phyloP scores from a whole-genome alignment of 37 sponge, comb jelly and placozoan species.

The Chondrosia reniformis region DNA sequence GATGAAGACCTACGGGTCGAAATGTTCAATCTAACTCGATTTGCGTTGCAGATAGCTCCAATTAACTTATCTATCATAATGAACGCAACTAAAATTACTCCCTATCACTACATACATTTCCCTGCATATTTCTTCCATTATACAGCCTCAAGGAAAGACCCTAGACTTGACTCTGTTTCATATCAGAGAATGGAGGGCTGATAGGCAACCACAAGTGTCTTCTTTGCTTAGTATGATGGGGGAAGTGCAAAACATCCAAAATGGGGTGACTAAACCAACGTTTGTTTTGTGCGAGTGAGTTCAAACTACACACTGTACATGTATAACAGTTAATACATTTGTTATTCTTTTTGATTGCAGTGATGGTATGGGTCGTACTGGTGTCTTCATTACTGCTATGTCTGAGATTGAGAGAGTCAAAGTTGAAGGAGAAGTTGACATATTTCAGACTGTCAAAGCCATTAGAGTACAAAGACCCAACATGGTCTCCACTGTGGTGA shows the following conservation, averaged over 20 bases:
- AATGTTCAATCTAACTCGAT: too few species aligned
- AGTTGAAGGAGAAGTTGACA: constrained; percentile 8
- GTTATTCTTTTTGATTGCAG: not conserved
- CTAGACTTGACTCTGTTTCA: not conserved
- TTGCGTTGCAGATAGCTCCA: too few species aligned
- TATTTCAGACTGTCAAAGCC: constrained; percentile 9
- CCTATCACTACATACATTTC: too few species aligned
- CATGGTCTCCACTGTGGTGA: not conserved
- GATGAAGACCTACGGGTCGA: too few species aligned
- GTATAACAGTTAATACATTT: not conserved
- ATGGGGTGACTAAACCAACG: not conserved
- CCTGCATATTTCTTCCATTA: too few species aligned
- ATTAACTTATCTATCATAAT: too few species aligned
- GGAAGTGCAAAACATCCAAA: not conserved
- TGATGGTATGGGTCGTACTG: not conserved
- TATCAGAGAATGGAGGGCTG: not conserved
- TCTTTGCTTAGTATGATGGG: not conserved
- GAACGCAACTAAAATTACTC: too few species aligned
- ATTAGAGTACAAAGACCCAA: not conserved
- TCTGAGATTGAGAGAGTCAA: constrained; percentile 7
- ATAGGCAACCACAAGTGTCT: not conserved
- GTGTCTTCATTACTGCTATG: constrained; percentile 13
- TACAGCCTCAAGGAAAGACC: too few species aligned
- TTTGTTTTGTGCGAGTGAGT: constrained; percentile 13
- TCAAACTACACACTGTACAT: not conserved